Evolutionary conservation across 2,113 vertebrate genomes (phyloP).

Genomic region (Phyllostomus discolor): DNA sequence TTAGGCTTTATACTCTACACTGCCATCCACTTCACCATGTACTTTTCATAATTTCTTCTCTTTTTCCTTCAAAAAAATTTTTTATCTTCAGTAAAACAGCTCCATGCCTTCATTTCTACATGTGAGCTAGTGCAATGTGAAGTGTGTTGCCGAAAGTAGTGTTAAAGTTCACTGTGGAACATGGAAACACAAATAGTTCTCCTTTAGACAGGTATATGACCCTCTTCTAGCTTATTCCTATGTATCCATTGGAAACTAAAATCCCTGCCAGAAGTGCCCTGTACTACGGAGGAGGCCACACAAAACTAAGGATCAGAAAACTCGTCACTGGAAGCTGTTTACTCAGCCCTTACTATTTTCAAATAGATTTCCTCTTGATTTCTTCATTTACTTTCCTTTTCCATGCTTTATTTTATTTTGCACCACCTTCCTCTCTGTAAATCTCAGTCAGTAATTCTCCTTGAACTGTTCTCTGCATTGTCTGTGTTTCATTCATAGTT

Average conservation of each 20-base stretch:
- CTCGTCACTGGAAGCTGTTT: background rate
- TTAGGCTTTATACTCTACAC: background rate
- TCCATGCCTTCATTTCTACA: background rate
- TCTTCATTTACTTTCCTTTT: background rate
- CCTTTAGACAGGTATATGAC: background rate
- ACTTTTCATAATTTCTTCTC: constrained; percentile 13
- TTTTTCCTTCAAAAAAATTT: background rate
- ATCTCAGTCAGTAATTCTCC: background rate
- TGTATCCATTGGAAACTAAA: background rate
- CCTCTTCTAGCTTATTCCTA: background rate
- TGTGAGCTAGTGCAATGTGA: background rate
- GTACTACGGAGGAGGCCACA: background rate
- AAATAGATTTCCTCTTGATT: background rate
- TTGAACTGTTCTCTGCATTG: background rate
- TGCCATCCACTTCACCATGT: background rate
- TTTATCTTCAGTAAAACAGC: background rate
- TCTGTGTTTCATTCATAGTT: background rate
- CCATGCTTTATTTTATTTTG: background rate
- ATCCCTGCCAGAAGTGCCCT: background rate
- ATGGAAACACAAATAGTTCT: background rate
- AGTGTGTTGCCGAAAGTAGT: background rate
- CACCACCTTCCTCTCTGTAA: background rate
- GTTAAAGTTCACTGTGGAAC: background rate
- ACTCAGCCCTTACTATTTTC: background rate
- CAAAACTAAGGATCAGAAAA: background rate